Base-by-base conservation (phyloP, 2,797 vertebrate genomes). In the Sebastes minor region DNA sequence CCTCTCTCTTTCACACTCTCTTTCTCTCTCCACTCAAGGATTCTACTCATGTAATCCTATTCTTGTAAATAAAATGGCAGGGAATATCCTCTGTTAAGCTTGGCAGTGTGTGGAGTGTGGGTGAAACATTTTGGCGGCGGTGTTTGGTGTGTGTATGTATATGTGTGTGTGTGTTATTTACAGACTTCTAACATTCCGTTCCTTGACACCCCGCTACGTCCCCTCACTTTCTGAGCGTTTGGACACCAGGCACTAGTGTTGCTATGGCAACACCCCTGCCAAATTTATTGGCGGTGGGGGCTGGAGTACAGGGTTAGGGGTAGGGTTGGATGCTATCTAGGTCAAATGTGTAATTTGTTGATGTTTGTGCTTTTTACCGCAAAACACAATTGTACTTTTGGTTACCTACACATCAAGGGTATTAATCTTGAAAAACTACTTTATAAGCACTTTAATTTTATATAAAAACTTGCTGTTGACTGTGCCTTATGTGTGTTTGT, bases 241-340 rank as follows among this genome's bases (percentile, higher is more conserved):
- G 78, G 83, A 86, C 7, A 74, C 71, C 23, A 57, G 46, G 55
- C 74, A 61, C 57, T 64, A 71, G 32, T 32, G 74, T 92, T 71
- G 62, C 88, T 69, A 87, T 91, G 88, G 85, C 56, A 90, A 93
- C 89, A 72, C 60, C 80, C 72, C 68, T 46, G 71, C 78, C 83
- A 88, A 84, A 81, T 88, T 30, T 81, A 81, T 23, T 28, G 49
- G 66, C 11, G 76, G 70, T 35, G 56, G 57, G 0, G 55, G 55
- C 22, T 7, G 64, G 27, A 28, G 61, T 20, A 13, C 13, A 55
- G 61, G 25, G 23, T 57, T 11, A 35, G 35, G 12, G n/a, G 18
- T 30, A 13, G 67, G 60, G 75, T 49, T 22, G n/a, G 25, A 52
- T 22, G 28, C 66, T 49, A 59, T 74, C 28, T 32, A 11, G 18